Percentiles rank a stretch among this genome's conserved stretches.
These are phyloP conservation scores for Pseudomyrmex pallidus DNA, from an alignment of 1,140 invertebrate species.

Conservation along the genomic window DNA sequence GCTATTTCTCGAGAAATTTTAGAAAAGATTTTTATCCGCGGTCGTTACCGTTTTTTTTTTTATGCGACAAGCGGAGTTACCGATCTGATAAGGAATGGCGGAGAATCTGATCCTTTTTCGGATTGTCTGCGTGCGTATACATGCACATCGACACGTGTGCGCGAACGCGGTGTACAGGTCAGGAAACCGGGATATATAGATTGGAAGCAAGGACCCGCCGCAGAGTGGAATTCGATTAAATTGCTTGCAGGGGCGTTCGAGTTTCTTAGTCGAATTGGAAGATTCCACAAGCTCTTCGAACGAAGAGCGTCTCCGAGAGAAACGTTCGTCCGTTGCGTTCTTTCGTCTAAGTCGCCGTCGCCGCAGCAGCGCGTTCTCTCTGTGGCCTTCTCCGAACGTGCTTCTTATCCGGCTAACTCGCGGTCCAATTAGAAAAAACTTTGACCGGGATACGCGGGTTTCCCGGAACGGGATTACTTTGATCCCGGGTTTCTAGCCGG, in stretches of 20 bases:
- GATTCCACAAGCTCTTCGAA: slow-evolving; percentile 68
- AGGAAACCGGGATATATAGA: not conserved
- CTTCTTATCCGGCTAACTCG: slow-evolving; percentile 31
- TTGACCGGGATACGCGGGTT: slow-evolving; percentile 31
- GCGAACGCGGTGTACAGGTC: slow-evolving; percentile 24
- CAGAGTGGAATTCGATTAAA: slow-evolving; percentile 81
- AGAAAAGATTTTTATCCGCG: slow-evolving; percentile 26
- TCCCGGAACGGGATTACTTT: slow-evolving; percentile 59
- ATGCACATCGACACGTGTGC: slow-evolving; percentile 32
- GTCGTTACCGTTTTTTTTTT: slow-evolving; percentile 19
- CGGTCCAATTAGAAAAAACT: slow-evolving; percentile 74
- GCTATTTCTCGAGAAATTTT: slow-evolving; percentile 30
- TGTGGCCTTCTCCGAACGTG: not conserved
- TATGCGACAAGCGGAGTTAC: slow-evolving; percentile 23
- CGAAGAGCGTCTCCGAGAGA: slow-evolving; percentile 54
- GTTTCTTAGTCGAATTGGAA: slow-evolving; percentile 79
- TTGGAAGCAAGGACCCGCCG: slow-evolving; percentile 52
- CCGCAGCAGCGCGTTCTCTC: slow-evolving; percentile 2
- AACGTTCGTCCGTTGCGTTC: slow-evolving; percentile 22
- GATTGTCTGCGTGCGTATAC: not conserved
- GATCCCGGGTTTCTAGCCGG: slow-evolving; percentile 46
- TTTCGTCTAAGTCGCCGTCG: slow-evolving; percentile 15
- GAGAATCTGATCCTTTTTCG: slow-evolving; percentile 31
- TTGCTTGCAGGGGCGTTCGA: slow-evolving; percentile 70
- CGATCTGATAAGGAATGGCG: slow-evolving; percentile 49